Evolutionary conservation across 1,140 invertebrate genomes (phyloP), one percentile per base, ranked within the genome.

Genomic region (Stegodyphus mimosarum): DNA sequence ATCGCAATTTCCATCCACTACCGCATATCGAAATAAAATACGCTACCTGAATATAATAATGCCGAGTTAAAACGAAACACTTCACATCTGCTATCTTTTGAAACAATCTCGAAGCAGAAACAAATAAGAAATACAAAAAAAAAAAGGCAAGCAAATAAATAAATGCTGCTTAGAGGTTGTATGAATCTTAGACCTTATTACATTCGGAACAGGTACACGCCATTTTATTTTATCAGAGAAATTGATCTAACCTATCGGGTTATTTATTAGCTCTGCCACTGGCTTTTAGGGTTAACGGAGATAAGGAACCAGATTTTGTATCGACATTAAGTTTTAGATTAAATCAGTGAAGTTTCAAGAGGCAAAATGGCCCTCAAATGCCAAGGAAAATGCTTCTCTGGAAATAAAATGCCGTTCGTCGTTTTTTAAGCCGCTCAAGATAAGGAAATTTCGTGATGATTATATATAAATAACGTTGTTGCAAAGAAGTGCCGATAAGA

Each of bases 161-260:
- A 33, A 33, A 33, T 33, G 3, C 3, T 33, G 33, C 33, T 33
- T 33, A 33, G 3, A 33, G 33, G 33, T 33, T 33, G 33, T 33
- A 33, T 3, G 33, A 33, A 33, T 33, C 33, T 33, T 33, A 33
- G 33, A 33, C 33, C 33, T 33, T 77, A 66, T 77, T 79, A 79
- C 18, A 79, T 79, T 77, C 74, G 48, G 15, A 55, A n/a, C 77
- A 79, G 77, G 66, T 79, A 63, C 49, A 17, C 52, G 64, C 67
- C 63, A 50, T 77, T 77, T 52, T 63, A 49, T 33, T 50, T 79
- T 79, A 79, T 79, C 77, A 5, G 6, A 10, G 9, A 79, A 79
- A 79, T 70, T 66, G 51, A 79, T 79, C 67, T 79, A 11, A 49
- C 77, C 77, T 70, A 79, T 79, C 77, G 55, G 66, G 67, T 79